A percentile compares a stretch with the other conserved stretches of the same genome.
phyloP scores from a whole-genome alignment of 1,140 invertebrate genomes.

The Psix sp. region DNA sequence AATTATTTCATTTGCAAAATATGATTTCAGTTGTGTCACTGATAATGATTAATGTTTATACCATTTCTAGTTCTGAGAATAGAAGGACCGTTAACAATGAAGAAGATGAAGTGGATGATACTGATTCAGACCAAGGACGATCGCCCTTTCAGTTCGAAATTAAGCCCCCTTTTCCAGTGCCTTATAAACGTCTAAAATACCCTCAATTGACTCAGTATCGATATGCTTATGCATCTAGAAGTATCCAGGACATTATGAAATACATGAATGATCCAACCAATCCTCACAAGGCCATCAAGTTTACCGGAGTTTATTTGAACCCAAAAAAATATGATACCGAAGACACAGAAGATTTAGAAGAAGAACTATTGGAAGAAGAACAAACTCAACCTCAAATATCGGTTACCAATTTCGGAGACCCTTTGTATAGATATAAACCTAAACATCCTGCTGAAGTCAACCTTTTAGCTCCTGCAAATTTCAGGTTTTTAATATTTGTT shows the following conservation, averaged over 20 bases:
- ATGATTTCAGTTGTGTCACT: too few relatives aligned
- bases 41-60: too few relatives aligned
- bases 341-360: constrained; percentile 59
- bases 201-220: constrained; percentile 74
- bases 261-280: constrained; percentile 66
- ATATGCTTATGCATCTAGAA: constrained; percentile 73
- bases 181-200: constrained; percentile 71
- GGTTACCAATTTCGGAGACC: constrained; percentile 65
- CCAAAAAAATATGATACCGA: constrained; percentile 69
- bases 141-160: constrained; percentile 69
- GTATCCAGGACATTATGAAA: constrained; percentile 78
- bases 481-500: constrained; percentile 63
- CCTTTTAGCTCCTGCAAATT: constrained; percentile 73
- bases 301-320: constrained; percentile 71
- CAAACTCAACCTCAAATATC: constrained; percentile 24
- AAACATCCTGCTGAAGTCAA: constrained; percentile 78
- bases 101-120: constrained; percentile 8
- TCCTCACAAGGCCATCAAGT: constrained; percentile 69
- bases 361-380: constrained; percentile 52
- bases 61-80: not conserved
- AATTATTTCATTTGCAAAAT: too few relatives aligned
- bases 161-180: constrained; percentile 66
- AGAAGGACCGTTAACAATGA: not conserved
- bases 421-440: constrained; percentile 77
- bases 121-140: constrained; percentile 59